These are phyloP conservation scores for Drosophila eohydei DNA, from an alignment of 2,888 invertebrate genomes.

Conservation along the genomic window DNA sequence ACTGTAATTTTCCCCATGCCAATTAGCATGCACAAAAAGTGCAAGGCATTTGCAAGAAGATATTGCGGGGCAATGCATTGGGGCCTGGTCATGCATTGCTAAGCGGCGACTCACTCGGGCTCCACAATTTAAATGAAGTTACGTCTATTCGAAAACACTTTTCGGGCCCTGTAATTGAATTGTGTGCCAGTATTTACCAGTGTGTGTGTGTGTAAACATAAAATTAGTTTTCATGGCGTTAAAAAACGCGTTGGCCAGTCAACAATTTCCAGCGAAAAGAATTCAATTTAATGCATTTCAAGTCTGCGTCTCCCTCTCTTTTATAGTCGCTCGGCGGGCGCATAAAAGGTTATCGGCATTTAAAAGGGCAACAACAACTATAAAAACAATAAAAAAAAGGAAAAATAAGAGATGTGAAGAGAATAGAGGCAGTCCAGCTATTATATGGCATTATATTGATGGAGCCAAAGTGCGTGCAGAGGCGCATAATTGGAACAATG, in stretches of 20 bases:
- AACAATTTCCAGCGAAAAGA: constrained; percentile 63
- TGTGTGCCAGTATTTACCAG: constrained; percentile 27
- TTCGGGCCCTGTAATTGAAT: constrained; percentile 72
- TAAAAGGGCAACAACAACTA: constrained; percentile 63
- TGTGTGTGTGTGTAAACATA: constrained; percentile 65
- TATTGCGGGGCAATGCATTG: constrained; percentile 55
- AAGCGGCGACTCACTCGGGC: constrained; percentile 39
- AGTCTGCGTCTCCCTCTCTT: constrained; percentile 48
- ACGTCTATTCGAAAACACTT: constrained; percentile 55
- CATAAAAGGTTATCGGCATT: constrained; percentile 77
- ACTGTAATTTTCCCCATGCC: constrained; percentile 45
- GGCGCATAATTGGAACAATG: constrained; percentile 76
- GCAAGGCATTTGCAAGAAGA: constrained; percentile 66
- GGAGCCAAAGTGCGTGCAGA: constrained; percentile 72
- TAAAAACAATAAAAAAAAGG: constrained; percentile 23
- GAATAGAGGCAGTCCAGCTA: constrained; percentile 43
- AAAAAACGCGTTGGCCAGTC: constrained; percentile 70
- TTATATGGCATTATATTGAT: constrained; percentile 68
- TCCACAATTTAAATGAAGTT: constrained; percentile 73
- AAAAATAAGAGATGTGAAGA: constrained; percentile 21
- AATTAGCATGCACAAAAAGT: constrained; percentile 77
- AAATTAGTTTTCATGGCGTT: constrained; percentile 81
- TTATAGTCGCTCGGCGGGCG: constrained; percentile 66
- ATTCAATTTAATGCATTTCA: constrained; percentile 75
- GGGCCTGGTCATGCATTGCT: constrained; percentile 71